Base-by-base conservation (phyloP, 2,113 vertebrate species). In the Camelus dromedarius region DNA sequence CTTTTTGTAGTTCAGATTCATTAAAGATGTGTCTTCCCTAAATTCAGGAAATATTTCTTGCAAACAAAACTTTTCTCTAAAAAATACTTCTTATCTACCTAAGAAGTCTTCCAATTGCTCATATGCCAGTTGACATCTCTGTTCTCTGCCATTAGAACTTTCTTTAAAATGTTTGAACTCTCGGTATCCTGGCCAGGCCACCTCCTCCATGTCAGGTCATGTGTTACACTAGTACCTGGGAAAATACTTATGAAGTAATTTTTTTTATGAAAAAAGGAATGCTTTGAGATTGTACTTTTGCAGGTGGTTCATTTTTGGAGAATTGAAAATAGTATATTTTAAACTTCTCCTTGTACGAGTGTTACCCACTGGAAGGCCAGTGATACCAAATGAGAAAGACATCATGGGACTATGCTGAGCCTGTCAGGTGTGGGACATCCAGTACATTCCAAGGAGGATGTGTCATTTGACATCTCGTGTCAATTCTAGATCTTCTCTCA, bases 401-500 rank as follows among this genome's bases (percentile, higher is more conserved):
- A 58, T 35, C 11, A 22, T 32, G 52, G 35, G 15, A 83, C 66
- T 38, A 28, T 60, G 70, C 76, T 70, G 32, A 75, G 11, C 48
- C 46, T 79, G 22, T 72, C 66, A 91, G 48, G 26, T n/a, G 5
- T 64, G n/a, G 81, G 22, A 62, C 2, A 52, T 24, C 14, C 32
- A n/a, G 35, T 16, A 88, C 19, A 88, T 64, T 91, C 35, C 73
- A 67, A 93, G 64, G 56, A 87, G 42, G 19, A 1, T 24, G 80
- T 20, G 4, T 13, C 66, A n/a, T 66, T 8, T 70, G 77, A 38
- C 26, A 54, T 52, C 62, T 75, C 60, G 38, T 48, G 91, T 97
- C 80, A 62, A 24, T 82, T 91, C 42, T 62, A 89, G 28, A 86
- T 81, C 38, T 80, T 75, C 16, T 88, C 76, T 93, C 50, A 80